phyloP scores from a whole-genome alignment of 1,140 invertebrate genomes.

The Zaprionus gabonicus region DNA sequence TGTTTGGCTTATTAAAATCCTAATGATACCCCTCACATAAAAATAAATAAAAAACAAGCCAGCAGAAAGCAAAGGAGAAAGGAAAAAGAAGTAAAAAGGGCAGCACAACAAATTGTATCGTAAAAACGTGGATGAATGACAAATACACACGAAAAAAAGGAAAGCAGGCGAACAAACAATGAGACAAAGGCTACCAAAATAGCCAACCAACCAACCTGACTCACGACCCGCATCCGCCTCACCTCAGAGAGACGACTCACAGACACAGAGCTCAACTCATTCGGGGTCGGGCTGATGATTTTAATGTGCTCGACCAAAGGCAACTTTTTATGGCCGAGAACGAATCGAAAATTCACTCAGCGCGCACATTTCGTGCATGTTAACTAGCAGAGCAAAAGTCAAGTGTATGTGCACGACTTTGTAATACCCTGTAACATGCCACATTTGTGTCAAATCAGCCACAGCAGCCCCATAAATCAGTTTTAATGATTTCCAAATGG shows the following conservation, averaged over 20 bases:
- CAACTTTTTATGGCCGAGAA: constrained; percentile 13
- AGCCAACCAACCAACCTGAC: constrained; percentile 19
- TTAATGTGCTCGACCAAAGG: constrained; percentile 39
- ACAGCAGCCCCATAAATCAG: constrained; percentile 24
- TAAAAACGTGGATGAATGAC: constrained; percentile 66
- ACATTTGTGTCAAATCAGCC: not conserved
- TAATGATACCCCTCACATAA: constrained; percentile 70
- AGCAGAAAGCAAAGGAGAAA: constrained; percentile 9
- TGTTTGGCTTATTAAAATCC: constrained; percentile 76
- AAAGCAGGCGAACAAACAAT: constrained; percentile 52
- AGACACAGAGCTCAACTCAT: not conserved
- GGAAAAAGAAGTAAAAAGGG: constrained; percentile 3
- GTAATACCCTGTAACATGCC: constrained; percentile 27
- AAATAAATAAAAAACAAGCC: constrained; percentile 51
- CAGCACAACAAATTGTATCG: constrained; percentile 76
- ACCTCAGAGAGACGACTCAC: constrained; percentile 37
- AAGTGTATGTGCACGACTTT: constrained; percentile 9
- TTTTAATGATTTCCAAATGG: constrained; percentile 24
- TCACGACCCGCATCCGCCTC: constrained; percentile 21
- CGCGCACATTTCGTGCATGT: constrained; percentile 65
- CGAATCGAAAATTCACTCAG: constrained; percentile 77
- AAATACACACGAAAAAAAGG: constrained; percentile 57
- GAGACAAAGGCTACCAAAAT: constrained; percentile 62
- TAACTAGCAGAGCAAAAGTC: constrained; percentile 36
- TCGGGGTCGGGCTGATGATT: constrained; percentile 61